These are phyloP conservation scores for Axea sp. DNA, from an alignment of 2,888 invertebrate species.

Conservation along the genomic window DNA sequence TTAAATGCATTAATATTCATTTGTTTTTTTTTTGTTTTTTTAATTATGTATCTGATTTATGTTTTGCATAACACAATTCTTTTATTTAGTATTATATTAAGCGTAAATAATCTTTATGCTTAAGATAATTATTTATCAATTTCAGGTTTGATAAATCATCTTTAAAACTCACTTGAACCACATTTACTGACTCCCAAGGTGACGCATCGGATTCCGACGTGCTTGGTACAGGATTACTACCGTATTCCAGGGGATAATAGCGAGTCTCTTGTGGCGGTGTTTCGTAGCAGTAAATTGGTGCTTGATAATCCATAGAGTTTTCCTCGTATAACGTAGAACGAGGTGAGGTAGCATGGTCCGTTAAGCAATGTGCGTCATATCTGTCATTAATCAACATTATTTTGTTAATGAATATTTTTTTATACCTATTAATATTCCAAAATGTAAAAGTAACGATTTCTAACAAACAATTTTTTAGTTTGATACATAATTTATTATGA, in stretches of 20 bases:
- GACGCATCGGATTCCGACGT: slow-evolving; percentile 65
- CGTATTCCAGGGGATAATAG: slow-evolving; percentile 66
- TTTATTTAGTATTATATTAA: too few species aligned
- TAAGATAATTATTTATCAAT: slow-evolving; percentile 2
- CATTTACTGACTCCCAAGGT: slow-evolving; percentile 71
- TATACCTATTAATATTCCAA: too few species aligned
- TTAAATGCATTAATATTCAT: too few species aligned
- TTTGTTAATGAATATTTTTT: background rate
- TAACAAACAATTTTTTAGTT: too few species aligned
- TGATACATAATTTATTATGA: too few species aligned
- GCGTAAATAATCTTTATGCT: too few species aligned
- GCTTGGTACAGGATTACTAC: slow-evolving; percentile 52
- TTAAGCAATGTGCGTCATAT: slow-evolving; percentile 67
- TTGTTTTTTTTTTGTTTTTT: too few species aligned
- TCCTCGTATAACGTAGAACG: slow-evolving; percentile 72
- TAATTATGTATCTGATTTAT: too few species aligned
- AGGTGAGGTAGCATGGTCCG: slow-evolving; percentile 69
- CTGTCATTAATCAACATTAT: slow-evolving; percentile 58
- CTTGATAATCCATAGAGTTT: slow-evolving; percentile 72
- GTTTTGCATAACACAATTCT: too few species aligned
- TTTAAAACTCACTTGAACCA: slow-evolving; percentile 67
- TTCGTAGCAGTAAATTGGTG: slow-evolving; percentile 73
- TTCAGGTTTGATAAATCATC: slow-evolving; percentile 5
- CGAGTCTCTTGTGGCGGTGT: slow-evolving; percentile 73
- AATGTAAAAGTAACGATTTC: too few species aligned